Base-by-base conservation (phyloP, 2,888 invertebrate species). In the Augiades crinisus region DNA sequence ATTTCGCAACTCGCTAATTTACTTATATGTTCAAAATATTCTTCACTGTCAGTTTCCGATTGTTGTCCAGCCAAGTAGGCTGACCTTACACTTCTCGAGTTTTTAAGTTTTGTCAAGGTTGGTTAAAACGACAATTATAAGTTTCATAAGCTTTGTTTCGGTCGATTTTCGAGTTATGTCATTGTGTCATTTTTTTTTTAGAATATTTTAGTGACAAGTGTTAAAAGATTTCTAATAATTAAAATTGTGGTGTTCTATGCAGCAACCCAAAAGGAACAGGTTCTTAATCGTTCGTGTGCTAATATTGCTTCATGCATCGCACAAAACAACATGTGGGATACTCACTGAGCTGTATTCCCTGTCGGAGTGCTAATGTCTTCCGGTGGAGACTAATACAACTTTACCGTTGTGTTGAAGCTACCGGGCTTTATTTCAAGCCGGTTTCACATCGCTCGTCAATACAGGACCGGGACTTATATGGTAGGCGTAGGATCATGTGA, bases 321-420 rank as follows among this genome's bases (percentile, higher is more conserved):
- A 27, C n/a, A 10, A 10, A 2, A 27, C 27, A 27, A 27, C n/a
- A 27, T 34, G 14, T 22, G 14, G 24, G 22, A 33, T 13, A 14
- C 33, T 22, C 21, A 13, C n/a, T n/a, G 24, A 27, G 21, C 21
- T 21, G 12, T 27, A 27, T 43, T 43, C 30, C 17, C 30, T 7
- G 19, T 12, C 4, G 33, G 2, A 22, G 44, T 33, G 49, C 49
- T 41, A 49, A 76, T 70, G 69, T 60, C 75, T 76, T 82, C 82
- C 81, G 76, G 78, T 64, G 64, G 61, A 66, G 60, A 65, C 65
- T 75, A 70, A 78, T 77, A 72, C 66, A 72, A 68, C 68, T 72
- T 47, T 72, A 75, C 77, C 77, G 76, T 75, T 77, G 63, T 61
- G 53, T 59, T 59, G 60, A 56, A 24, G 49, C 56, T 54, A 54